These are phyloP conservation scores for Cebidichthys violaceus DNA, from an alignment of 2,113 vertebrate genomes.

Conservation along the genomic window DNA sequence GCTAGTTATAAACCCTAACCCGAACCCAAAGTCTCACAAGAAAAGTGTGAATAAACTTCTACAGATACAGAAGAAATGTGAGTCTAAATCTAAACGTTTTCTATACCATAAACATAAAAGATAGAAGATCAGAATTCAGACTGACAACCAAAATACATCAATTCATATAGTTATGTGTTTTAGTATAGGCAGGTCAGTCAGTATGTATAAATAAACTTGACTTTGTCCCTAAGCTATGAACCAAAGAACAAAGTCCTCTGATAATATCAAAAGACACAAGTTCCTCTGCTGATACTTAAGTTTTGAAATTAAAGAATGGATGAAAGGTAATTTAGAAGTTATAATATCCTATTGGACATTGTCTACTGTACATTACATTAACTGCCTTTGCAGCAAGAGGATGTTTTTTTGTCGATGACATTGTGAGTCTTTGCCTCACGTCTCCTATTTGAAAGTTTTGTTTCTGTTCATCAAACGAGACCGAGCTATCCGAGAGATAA, in stretches of 20 bases:
- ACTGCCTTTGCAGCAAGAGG: background rate
- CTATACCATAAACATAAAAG: background rate
- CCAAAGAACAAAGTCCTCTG: slow-evolving; percentile 25
- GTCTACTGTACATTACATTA: slow-evolving; percentile 33
- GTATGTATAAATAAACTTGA: background rate
- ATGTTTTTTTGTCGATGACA: slow-evolving; percentile 48
- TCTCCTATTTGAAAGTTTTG: slow-evolving; percentile 38
- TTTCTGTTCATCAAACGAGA: slow-evolving; percentile 41
- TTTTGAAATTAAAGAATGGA: slow-evolving; percentile 15
- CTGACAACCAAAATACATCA: background rate
- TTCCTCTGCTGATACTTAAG: background rate
- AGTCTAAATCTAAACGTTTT: background rate
- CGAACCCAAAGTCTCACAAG: too few species aligned
- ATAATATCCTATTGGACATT: background rate
- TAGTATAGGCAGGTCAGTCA: background rate
- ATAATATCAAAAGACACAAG: slow-evolving; percentile 15
- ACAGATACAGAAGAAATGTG: too few species aligned
- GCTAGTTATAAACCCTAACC: too few species aligned
- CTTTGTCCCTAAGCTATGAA: background rate
- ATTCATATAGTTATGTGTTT: background rate
- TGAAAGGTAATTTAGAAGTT: slow-evolving; percentile 19
- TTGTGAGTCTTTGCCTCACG: slow-evolving; percentile 15
- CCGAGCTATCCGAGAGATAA: slow-evolving; percentile 1
- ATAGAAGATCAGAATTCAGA: background rate
- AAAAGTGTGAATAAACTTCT: too few species aligned